phyloP scores from a whole-genome alignment of 2,113 vertebrate genomes.

The Odontesthes bonariensis region DNA sequence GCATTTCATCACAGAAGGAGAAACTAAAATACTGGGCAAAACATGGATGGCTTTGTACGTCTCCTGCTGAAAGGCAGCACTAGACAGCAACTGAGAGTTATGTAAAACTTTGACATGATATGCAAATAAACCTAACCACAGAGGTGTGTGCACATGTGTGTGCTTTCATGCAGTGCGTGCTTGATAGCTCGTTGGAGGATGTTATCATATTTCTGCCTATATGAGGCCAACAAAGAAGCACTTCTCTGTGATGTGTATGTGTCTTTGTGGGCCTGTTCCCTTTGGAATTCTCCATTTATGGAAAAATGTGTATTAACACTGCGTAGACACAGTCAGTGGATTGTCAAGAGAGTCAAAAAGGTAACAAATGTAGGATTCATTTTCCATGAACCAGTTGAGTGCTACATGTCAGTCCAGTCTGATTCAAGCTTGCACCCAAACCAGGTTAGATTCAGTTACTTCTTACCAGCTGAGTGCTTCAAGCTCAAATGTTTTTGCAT shows the following conservation, averaged over 20 bases:
- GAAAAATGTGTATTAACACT: background rate
- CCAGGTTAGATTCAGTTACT: background rate
- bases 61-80: background rate
- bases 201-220: conserved; percentile 6
- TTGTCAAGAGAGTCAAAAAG: background rate
- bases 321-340: background rate
- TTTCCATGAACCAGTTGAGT: background rate
- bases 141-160: background rate
- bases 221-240: conserved; percentile 16
- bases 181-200: conserved; percentile 1
- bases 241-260: conserved; percentile 9
- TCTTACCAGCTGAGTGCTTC: background rate
- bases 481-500: background rate
- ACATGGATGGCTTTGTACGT: background rate
- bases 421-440: background rate
- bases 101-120: conserved; percentile 48
- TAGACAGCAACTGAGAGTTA: conserved; percentile 33
- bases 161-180: background rate
- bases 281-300: conserved; percentile 17
- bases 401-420: too few species aligned
- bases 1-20: background rate
- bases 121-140: conserved; percentile 46
- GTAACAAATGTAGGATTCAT: background rate
- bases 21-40: background rate
- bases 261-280: background rate